Base-by-base conservation (phyloP, 1,140 invertebrate species). In the Babylonia areolata region DNA sequence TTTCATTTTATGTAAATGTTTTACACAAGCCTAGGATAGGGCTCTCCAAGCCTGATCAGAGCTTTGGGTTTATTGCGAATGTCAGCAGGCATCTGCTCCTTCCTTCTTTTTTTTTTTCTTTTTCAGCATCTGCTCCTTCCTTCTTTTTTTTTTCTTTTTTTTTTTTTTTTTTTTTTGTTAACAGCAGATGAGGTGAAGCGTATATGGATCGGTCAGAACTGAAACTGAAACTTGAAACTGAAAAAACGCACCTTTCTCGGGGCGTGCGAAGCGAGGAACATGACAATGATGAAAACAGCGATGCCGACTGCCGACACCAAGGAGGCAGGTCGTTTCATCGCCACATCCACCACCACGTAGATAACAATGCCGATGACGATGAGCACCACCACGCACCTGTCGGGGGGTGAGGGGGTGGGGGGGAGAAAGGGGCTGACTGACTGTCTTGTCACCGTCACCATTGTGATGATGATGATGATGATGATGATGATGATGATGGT, bases 251-350 rank as follows among this genome's bases (percentile, higher is more conserved):
- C 46, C 46, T 51, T 0, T 1, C 46, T 64, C 54, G 11, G 91
- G 91, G 39, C 86, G 33, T 88, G 58, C n/a, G 91, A 92, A 75
- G 88, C 88, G 46, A 91, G 87, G 79, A 90, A 91, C 71, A 90
- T 84, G 17, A 89, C 9, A 15, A 86, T 28, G 15, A 91, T 46
- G 80, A 91, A 91, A 17, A 89, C 84, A 2, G 85, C 33, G 28
- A 92, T 42, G 12, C 91, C 91, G 40, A 81, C 37, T 23, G 85
- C 83, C 3, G 90, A 90, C 11, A 91, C 58, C 31, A 92, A 85
- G 78, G 88, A 90, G 33, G 51, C 82, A 2, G 90, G 88, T 42
- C 73, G 78, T 51, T 83, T 73, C 80, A 90, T 33, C 9, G 79
- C 81, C 3, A 89, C 88, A 12, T 87, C 89, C 1, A 89, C n/a